Conservation (phyloP, 1,140 invertebrate genomes). For the Bombus sylvicola region DNA sequence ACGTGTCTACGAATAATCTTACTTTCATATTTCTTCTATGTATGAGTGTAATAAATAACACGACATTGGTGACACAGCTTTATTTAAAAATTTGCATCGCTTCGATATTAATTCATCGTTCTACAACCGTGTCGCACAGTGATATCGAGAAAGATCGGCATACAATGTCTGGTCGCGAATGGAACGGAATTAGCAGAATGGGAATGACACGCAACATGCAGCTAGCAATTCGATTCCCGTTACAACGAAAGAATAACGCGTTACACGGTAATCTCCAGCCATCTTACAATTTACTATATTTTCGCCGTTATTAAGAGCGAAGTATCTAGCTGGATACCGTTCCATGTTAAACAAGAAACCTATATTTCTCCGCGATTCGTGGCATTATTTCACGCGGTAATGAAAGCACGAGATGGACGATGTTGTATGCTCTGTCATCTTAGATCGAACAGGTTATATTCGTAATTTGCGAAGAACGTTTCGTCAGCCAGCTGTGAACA, state of each 20-base stretch:
- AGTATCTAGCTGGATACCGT: conserved; percentile 47
- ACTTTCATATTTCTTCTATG: not conserved
- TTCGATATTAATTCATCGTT: not conserved
- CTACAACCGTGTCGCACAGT: not conserved
- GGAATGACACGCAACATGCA: conserved; percentile 65
- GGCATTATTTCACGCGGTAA: not conserved
- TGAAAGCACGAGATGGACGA: not conserved
- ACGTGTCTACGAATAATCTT: not conserved
- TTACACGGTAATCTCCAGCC: conserved; percentile 42
- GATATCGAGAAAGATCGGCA: conserved; percentile 1
- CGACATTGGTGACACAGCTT: not conserved
- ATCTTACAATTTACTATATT: conserved; percentile 52
- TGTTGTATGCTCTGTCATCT: not conserved
- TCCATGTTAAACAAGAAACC: conserved; percentile 46
- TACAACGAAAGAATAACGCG: conserved; percentile 62
- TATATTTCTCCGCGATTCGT: conserved; percentile 20
- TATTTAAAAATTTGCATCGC: not conserved
- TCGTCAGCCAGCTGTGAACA: not conserved
- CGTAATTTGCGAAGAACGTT: not conserved
- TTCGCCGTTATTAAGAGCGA: conserved; percentile 61
- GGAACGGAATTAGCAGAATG: conserved; percentile 61
- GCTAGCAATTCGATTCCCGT: conserved; percentile 64
- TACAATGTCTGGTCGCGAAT: conserved; percentile 34
- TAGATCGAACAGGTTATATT: not conserved
- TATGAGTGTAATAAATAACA: not conserved